phyloP scores from a whole-genome alignment of 2,888 invertebrate genomes.

The Noctua janthe region DNA sequence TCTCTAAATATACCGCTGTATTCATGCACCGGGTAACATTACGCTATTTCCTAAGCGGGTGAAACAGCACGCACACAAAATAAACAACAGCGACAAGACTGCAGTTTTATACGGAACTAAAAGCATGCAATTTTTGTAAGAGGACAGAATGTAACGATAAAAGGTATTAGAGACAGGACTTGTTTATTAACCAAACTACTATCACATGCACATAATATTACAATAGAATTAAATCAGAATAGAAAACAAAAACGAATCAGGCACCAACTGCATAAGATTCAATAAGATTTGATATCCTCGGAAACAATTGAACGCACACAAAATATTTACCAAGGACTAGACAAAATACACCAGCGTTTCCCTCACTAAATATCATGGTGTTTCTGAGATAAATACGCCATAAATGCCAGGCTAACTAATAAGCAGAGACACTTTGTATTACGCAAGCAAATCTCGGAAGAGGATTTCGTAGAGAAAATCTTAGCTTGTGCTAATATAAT shows the following conservation, averaged over 20 bases:
- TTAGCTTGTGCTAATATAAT: slow-evolving; percentile 78
- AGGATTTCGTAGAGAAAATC: slow-evolving; percentile 69
- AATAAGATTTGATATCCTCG: background rate
- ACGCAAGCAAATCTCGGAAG: slow-evolving; percentile 61
- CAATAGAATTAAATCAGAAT: slow-evolving; percentile 5
- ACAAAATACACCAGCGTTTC: slow-evolving; percentile 12
- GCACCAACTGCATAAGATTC: slow-evolving; percentile 17
- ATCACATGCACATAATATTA: slow-evolving; percentile 18
- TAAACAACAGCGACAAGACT: slow-evolving; percentile 23
- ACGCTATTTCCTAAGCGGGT: slow-evolving; percentile 32
- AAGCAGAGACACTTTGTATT: slow-evolving; percentile 65
- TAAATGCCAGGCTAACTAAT: slow-evolving; percentile 63
- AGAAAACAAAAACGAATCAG: slow-evolving; percentile 5
- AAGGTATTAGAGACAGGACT: background rate
- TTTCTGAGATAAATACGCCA: slow-evolving; percentile 51
- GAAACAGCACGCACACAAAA: slow-evolving; percentile 16
- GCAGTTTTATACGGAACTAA: slow-evolving; percentile 15
- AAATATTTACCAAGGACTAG: slow-evolving; percentile 21
- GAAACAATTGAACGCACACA: slow-evolving; percentile 7
- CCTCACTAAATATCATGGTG: slow-evolving; percentile 38
- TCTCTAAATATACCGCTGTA: slow-evolving; percentile 28
- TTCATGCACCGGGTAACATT: slow-evolving; percentile 23
- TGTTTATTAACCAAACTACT: background rate
- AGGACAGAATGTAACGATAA: background rate
- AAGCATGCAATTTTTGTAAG: slow-evolving; percentile 9